A percentile compares a stretch with the other conserved stretches of the same genome.
phyloP scores from a whole-genome alignment of 2,113 vertebrate species.

The Pseudorectes ferrugineus region DNA sequence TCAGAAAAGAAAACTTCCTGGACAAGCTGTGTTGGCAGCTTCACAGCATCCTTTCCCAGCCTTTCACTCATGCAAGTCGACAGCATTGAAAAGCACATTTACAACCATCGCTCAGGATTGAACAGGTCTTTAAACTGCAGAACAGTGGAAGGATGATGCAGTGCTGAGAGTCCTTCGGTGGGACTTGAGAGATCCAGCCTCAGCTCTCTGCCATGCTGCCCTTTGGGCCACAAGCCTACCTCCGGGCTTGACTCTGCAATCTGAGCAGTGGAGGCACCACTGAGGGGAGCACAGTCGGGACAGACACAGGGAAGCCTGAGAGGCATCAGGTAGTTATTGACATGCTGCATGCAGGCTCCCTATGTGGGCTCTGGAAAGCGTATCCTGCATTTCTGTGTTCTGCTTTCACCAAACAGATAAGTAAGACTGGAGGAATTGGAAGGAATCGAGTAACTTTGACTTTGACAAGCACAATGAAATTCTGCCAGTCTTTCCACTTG shows the following conservation, averaged over 20 bases:
- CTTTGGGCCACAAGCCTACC: fast-evolving
- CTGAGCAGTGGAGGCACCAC: background rate
- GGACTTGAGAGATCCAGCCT: background rate
- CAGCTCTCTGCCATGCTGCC: fast-evolving
- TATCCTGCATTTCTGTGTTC: background rate
- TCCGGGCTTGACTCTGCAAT: fast-evolving
- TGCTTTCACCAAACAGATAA: background rate
- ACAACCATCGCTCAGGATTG: fast-evolving
- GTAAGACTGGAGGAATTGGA: background rate
- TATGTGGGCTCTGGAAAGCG: fast-evolving
- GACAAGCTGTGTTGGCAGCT: background rate
- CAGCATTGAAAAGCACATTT: fast-evolving
- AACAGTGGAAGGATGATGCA: background rate
- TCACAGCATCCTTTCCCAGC: background rate
- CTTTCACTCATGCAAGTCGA: background rate
- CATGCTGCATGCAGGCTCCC: background rate
- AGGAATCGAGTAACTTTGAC: background rate
- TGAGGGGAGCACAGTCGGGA: fast-evolving
- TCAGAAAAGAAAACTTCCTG: background rate
- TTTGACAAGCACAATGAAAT: background rate
- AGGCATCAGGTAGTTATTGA: background rate
- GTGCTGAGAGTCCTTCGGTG: fast-evolving
- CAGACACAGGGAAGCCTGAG: background rate
- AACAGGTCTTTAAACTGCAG: background rate
- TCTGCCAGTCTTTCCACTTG: background rate